Evolutionary conservation across 2,888 invertebrate species (phyloP).

Genomic region (Phlogophora meticulosa): DNA sequence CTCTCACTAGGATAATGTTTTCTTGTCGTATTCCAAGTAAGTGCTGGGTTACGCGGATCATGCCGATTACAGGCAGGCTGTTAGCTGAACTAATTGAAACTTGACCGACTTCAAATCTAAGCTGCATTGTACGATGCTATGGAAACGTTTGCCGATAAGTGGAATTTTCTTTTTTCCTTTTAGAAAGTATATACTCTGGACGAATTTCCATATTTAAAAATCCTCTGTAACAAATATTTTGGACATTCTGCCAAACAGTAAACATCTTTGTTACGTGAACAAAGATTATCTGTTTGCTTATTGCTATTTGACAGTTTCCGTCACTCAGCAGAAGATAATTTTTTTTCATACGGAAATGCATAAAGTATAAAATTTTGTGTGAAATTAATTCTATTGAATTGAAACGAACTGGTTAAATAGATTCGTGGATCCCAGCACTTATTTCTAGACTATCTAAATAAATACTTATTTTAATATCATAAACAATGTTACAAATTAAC

Average conservation of each 20-base stretch:
- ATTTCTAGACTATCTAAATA: constrained; percentile 82
- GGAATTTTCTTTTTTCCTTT: neutral
- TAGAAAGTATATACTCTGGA: neutral
- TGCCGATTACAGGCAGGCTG: neutral
- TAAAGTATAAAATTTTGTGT: neutral
- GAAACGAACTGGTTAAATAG: neutral
- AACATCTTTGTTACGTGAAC: constrained; percentile 63
- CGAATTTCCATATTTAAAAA: constrained; percentile 8
- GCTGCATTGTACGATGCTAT: too few species aligned
- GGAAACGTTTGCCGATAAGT: too few species aligned
- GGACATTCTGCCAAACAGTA: constrained; percentile 56
- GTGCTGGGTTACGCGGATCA: constrained; percentile 45
- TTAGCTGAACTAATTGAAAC: neutral
- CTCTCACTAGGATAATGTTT: constrained; percentile 61
- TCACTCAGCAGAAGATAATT: constrained; percentile 3
- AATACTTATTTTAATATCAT: constrained; percentile 88
- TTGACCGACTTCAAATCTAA: neutral
- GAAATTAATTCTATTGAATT: neutral
- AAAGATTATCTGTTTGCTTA: constrained; percentile 55
- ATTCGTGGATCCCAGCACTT: constrained; percentile 58
- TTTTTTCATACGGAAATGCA: constrained; percentile 9
- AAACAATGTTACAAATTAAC: constrained; percentile 83
- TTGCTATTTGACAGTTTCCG: constrained; percentile 49
- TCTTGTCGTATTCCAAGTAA: constrained; percentile 55
- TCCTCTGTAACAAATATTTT: constrained; percentile 22